Evolutionary conservation across 2,888 invertebrate species (phyloP).

Genomic region (Schizaphis graminum): DNA sequence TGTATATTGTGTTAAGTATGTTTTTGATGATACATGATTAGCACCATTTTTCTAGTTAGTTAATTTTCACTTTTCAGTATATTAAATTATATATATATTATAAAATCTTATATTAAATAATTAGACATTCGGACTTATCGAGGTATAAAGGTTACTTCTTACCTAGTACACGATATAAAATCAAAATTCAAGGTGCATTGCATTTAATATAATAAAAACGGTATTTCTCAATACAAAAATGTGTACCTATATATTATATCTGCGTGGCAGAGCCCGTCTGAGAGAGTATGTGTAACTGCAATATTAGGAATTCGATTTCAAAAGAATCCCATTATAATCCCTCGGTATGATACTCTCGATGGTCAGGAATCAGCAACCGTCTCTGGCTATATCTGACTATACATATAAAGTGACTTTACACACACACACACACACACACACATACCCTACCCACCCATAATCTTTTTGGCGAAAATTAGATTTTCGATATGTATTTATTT

Average conservation of each 20-base stretch:
- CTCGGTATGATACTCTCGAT: constrained; percentile 7
- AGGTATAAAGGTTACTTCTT: no score
- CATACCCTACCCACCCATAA: background rate
- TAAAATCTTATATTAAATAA: background rate
- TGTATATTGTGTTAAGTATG: background rate
- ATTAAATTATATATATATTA: background rate
- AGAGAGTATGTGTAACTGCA: background rate
- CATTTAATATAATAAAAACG: background rate
- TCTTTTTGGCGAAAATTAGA: constrained; percentile 38
- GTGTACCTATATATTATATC: background rate
- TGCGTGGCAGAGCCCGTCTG: background rate
- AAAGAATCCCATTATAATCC: constrained; percentile 53
- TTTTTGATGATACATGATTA: background rate
- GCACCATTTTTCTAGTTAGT: background rate
- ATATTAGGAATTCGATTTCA: constrained; percentile 42
- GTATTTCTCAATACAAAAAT: background rate
- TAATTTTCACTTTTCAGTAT: background rate
- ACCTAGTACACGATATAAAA: background rate
- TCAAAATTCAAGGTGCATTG: background rate
- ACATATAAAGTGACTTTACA: background rate
- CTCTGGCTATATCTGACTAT: background rate
- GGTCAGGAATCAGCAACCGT: constrained; percentile 50
- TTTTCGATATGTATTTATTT: constrained; percentile 35
- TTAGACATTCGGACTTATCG: background rate
- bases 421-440: background rate